These are phyloP conservation scores for Trachelus troglodyta DNA, from an alignment of 2,888 invertebrate genomes.

Conservation along the genomic window DNA sequence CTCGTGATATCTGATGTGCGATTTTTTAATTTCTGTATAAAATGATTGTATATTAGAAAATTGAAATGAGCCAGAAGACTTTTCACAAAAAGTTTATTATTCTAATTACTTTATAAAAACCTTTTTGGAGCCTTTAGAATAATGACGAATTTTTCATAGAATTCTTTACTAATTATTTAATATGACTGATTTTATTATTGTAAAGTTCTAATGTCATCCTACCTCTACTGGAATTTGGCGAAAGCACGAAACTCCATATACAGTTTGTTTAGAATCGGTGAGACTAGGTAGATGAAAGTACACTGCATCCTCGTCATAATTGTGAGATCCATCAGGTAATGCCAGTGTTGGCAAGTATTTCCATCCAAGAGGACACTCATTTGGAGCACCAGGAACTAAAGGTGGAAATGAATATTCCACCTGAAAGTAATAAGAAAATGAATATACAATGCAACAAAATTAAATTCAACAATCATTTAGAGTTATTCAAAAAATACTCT, in stretches of 20 bases:
- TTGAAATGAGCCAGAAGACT: neutral
- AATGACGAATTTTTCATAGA: too few species aligned
- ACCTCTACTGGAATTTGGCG: constrained; percentile 96
- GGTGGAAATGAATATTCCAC: constrained; percentile 95
- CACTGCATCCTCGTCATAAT: constrained; percentile 93
- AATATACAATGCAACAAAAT: too few species aligned
- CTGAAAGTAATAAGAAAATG: constrained; percentile 64
- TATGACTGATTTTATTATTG: too few species aligned
- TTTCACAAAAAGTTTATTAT: neutral
- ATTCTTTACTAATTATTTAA: too few species aligned
- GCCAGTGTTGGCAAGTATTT: constrained; percentile 96
- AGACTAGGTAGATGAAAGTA: constrained; percentile 95
- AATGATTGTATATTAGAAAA: constrained; percentile 14
- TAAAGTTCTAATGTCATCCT: constrained; percentile 29
- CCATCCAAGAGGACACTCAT: constrained; percentile 93
- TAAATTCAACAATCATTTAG: too few species aligned
- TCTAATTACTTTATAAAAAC: too few species aligned
- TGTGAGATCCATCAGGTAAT: constrained; percentile 97
- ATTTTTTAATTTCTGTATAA: constrained; percentile 84
- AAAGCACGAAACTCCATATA: constrained; percentile 98
- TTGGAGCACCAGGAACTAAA: constrained; percentile 78
- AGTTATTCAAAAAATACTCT: neutral
- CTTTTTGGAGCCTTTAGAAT: too few species aligned
- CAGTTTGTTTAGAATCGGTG: constrained; percentile 83
- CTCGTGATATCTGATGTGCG: constrained; percentile 95